A percentile compares a stretch with the other conserved stretches of the same genome.
These are phyloP conservation scores for Anniella stebbinsi DNA, from an alignment of 2,797 vertebrate species.

Conservation along the genomic window DNA sequence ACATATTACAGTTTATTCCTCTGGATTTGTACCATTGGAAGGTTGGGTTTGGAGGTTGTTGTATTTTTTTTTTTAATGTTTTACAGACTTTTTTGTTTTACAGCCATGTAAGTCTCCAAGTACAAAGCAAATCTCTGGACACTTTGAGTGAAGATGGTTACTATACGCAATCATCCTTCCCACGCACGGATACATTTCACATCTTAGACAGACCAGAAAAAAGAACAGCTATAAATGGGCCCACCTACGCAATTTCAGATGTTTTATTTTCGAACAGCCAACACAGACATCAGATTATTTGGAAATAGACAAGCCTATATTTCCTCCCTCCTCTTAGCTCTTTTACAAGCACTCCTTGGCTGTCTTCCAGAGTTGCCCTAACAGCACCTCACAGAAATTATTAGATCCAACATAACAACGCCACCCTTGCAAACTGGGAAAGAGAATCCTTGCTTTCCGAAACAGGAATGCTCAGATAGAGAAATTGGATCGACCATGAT, in stretches of 20 bases:
- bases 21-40: conserved; percentile 5
- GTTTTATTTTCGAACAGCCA: conserved; percentile 63
- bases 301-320: conserved; percentile 41
- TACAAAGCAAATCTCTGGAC: conserved; percentile 66
- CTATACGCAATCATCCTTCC: conserved; percentile 49
- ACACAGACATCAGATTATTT: conserved; percentile 61
- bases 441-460: background rate
- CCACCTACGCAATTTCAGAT: conserved; percentile 65
- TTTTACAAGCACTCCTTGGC: conserved; percentile 53
- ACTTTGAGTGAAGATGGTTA: conserved; percentile 65
- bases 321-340: conserved; percentile 64
- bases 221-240: conserved; percentile 68
- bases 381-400: conserved; percentile 31
- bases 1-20: background rate
- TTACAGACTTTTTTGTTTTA: conserved; percentile 50
- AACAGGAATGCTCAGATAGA: background rate
- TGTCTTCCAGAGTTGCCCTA: conserved; percentile 31
- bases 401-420: conserved; percentile 18
- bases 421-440: background rate
- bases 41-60: background rate
- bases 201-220: conserved; percentile 69
- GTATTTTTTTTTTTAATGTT: conserved; percentile 22
- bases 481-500: background rate
- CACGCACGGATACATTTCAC: conserved; percentile 50
- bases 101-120: conserved; percentile 43